A percentile compares a stretch with the other conserved stretches of the same genome.
phyloP scores from a whole-genome alignment of 2,888 invertebrate species.

The Chalcis sispes region DNA sequence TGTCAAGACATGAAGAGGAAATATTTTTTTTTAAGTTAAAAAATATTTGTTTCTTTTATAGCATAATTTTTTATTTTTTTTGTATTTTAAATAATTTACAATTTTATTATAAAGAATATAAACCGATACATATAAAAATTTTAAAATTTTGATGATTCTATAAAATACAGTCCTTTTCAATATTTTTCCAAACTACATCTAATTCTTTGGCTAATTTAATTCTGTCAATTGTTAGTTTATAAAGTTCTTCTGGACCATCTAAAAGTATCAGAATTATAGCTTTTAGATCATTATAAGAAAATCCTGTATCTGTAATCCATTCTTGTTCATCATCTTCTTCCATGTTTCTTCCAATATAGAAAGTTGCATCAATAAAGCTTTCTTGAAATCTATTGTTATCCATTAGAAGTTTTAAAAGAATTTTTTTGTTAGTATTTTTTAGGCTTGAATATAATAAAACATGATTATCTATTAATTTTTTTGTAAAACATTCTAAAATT shows the following conservation, averaged over 20 bases:
- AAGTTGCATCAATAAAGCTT: constrained; percentile 75
- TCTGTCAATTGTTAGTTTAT: constrained; percentile 75
- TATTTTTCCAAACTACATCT: constrained; percentile 67
- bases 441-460: constrained; percentile 67
- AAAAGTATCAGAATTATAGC: constrained; percentile 76
- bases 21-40: constrained; percentile 22
- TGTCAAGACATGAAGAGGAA: constrained; percentile 59
- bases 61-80: constrained; percentile 31
- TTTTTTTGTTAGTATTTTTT: constrained; percentile 66
- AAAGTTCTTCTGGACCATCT: constrained; percentile 72
- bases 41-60: constrained; percentile 31
- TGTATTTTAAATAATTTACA: constrained; percentile 41
- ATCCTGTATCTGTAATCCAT: constrained; percentile 75
- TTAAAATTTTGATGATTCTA: constrained; percentile 49
- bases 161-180: constrained; percentile 67
- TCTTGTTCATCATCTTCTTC: constrained; percentile 62
- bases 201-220: constrained; percentile 75
- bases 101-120: constrained; percentile 25
- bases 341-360: constrained; percentile 77
- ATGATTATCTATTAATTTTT: constrained; percentile 63
- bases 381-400: constrained; percentile 72
- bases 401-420: constrained; percentile 70
- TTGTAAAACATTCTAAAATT: constrained; percentile 63
- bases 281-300: constrained; percentile 78
- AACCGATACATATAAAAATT: constrained; percentile 46